phyloP scores from a whole-genome alignment of 2,797 vertebrate genomes.

The Melopsittacus undulatus region DNA sequence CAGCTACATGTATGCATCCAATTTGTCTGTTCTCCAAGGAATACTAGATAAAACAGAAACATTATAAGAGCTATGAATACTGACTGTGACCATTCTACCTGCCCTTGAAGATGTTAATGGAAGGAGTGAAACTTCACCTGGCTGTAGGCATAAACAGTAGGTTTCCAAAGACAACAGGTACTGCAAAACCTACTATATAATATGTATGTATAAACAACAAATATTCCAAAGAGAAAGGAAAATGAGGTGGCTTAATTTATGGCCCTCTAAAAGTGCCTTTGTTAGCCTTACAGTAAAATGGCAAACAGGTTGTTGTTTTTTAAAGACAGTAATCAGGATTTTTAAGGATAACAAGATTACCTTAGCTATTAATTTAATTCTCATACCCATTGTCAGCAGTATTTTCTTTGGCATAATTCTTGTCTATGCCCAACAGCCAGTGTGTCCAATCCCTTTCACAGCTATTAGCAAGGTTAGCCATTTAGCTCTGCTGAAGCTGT shows the following conservation, averaged over 20 bases:
- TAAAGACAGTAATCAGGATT: not conserved
- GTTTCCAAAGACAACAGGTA: not conserved
- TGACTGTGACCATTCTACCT: constrained; percentile 13
- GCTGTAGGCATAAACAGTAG: not conserved
- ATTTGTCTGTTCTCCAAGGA: constrained; percentile 63
- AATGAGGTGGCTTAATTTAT: not conserved
- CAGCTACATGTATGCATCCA: constrained; percentile 77
- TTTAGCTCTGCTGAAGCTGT: constrained; percentile 35
- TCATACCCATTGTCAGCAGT: not conserved
- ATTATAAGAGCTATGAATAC: not conserved
- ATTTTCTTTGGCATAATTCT: constrained; percentile 31
- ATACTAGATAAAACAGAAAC: constrained; percentile 47
- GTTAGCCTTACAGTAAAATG: not conserved
- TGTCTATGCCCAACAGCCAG: constrained; percentile 21
- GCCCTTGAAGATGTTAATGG: not conserved
- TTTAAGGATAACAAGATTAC: constrained; percentile 15
- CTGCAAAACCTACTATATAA: not conserved
- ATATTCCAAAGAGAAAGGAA: not conserved
- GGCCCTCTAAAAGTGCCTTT: not conserved
- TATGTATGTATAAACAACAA: not conserved
- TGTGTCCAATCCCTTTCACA: constrained; percentile 14
- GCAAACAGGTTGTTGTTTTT: not conserved
- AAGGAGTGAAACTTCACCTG: not conserved
- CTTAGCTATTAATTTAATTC: not conserved
- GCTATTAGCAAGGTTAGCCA: constrained; percentile 44